Evolutionary conservation across 2,113 vertebrate genomes (phyloP), one percentile per base, ranked within the genome.

Genomic region (Climacteris rufus): DNA sequence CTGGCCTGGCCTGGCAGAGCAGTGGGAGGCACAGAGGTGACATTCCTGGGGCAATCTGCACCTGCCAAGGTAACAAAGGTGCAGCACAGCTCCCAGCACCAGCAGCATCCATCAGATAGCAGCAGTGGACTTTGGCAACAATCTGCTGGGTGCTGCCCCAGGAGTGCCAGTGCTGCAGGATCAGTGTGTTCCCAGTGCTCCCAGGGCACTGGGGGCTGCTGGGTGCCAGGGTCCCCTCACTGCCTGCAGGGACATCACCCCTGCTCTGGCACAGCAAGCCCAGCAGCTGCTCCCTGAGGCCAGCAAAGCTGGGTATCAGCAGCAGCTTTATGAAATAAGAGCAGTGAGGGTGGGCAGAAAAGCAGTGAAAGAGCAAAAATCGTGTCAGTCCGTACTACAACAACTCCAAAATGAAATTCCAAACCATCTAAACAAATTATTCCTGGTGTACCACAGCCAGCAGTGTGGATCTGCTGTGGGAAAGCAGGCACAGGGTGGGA

Each of bases 381-480:
- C 22, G 11, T 0, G 24, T 17, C 80, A 45, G 10, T 10, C 2
- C 5, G 18, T 0, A 35, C 6, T 17, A 47, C 12, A 71, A 65
- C 64, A 25, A 50, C 33, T 27, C 33, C 37, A 53, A 76, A 40
- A 10, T 39, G 9, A 16, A 68, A 44, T 8, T 27, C 39, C 27
- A 59, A 90, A 75, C 54, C 24, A 25, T 5, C n/a, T 16, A 1
- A 57, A 20, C 33, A 42, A 77, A 47, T 11, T n/a, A 15, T 3
- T 39, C 49, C 53, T 50, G 63, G 13, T 13, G 13, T 3, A 35
- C 4, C 42, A 9, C 33, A 66, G 69, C 3, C 30, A 77, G 45
- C 10, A 77, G 52, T 1, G 10, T 20, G 30, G 60, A n/a, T 37
- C 16, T 44, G 70, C 10, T 16, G 6, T 9, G 53, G 10, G 15